These are phyloP conservation scores for Ellobium chinense DNA, from an alignment of 2,888 invertebrate species.

Conservation along the genomic window DNA sequence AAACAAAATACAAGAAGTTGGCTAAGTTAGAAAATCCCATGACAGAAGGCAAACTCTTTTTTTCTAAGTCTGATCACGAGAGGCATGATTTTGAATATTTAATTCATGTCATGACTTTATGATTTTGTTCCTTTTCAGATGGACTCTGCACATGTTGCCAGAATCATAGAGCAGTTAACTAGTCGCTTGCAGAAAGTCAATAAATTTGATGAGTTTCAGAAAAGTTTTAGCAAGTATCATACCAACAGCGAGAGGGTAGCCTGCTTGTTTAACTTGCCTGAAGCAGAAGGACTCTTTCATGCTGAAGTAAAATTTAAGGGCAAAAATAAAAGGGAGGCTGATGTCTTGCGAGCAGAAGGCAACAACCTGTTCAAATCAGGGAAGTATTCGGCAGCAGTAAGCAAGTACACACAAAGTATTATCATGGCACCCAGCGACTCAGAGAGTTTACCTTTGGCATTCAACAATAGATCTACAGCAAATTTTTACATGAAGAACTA, in stretches of 20 bases:
- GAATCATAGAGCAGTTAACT: conserved; percentile 4
- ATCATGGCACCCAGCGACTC: conserved; percentile 59
- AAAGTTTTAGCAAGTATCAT: conserved; percentile 9
- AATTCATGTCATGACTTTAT: too few species aligned
- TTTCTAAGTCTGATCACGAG: too few species aligned
- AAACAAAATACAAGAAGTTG: too few species aligned
- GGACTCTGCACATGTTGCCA: neutral
- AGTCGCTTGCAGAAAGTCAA: neutral
- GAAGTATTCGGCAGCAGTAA: conserved; percentile 64
- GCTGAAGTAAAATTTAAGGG: conserved; percentile 27
- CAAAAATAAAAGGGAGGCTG: conserved; percentile 55
- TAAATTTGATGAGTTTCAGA: conserved; percentile 26
- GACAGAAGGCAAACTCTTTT: too few species aligned
- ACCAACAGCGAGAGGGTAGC: conserved; percentile 33
- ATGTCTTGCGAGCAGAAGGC: conserved; percentile 73
- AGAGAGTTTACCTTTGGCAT: conserved; percentile 60
- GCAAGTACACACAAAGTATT: conserved; percentile 67
- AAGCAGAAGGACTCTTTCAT: conserved; percentile 4
- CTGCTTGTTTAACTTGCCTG: conserved; percentile 22
- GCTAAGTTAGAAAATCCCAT: too few species aligned
- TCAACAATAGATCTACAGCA: conserved; percentile 76
- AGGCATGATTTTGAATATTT: too few species aligned
- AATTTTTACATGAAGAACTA: conserved; percentile 72
- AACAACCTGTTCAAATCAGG: conserved; percentile 72
- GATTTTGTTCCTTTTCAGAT: conserved; percentile 18